Base-by-base conservation (phyloP, 1,140 invertebrate genomes). In the Lycorma delicatula region DNA sequence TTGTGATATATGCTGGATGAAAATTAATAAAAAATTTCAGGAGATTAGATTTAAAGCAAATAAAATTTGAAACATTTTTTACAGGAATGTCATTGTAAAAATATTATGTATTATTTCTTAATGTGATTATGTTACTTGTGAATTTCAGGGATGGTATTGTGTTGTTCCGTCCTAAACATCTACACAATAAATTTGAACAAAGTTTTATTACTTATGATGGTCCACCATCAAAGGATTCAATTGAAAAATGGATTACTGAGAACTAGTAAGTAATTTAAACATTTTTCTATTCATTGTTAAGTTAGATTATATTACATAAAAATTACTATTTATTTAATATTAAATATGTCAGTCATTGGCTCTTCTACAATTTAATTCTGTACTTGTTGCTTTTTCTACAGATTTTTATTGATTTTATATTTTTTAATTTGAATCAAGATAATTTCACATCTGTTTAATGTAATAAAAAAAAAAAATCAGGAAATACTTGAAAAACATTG, bases 171-270 rank as follows among this genome's bases (percentile, higher is more conserved):
- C 92, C 95, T 5, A 88, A 89, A 68, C 81, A 86, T 63, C 76
- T 97, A 50, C 79, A 86, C 38, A 96, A 88, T 73, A 98, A 98
- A 76, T 98, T 99, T 74, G 96, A 98, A 75, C 77, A 84, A 13
- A 77, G 79, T 52, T 79, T 74, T 49, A 74, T 93, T 46, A 80
- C 78, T 20, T 96, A 89, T 74, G 79, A 83, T 53, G 91, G 86
- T 44, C 79, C 79, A 26, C 78, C 81, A 27, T 77, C 81, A 38
- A 72, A 74, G 52, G 75, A 73, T 63, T 84, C 87, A 34, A 77
- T 98, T 34, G 84, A 84, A 62, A 77, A 82, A 27, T 98, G 93
- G 74, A 78, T 98, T 61, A 83, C 81, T 60, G 81, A 85, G 34
- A 89, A 94, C 68, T 87, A 80, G 91, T 93, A 81, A 88, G 86